Evolutionary conservation across 2,888 invertebrate genomes (phyloP).

Genomic region (Cetonia aurata): DNA sequence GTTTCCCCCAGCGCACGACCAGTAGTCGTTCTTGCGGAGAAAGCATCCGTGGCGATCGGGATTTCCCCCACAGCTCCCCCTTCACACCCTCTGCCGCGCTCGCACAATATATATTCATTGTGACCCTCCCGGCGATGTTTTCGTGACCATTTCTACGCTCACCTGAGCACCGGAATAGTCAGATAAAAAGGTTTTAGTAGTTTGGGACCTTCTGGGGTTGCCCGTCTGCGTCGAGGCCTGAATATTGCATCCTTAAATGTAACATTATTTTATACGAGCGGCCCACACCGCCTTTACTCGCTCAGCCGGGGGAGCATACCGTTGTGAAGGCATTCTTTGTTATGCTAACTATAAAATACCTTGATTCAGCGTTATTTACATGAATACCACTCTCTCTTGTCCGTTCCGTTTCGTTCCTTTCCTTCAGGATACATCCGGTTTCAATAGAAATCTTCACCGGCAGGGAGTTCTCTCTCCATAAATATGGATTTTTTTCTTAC

Average conservation of each 20-base stretch:
- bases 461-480: slow-evolving; percentile 30
- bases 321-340: slow-evolving; percentile 46
- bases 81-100: not conserved
- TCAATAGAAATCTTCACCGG: slow-evolving; percentile 29
- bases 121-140: slow-evolving; percentile 59
- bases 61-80: slow-evolving; percentile 39
- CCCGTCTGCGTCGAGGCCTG: slow-evolving; percentile 45
- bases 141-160: slow-evolving; percentile 60
- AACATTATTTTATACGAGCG: slow-evolving; percentile 54
- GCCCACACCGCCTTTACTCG: slow-evolving; percentile 36
- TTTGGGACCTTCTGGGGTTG: slow-evolving; percentile 56
- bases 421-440: slow-evolving; percentile 27
- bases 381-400: slow-evolving; percentile 33
- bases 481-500: slow-evolving; percentile 22
- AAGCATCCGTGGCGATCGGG: slow-evolving; percentile 33
- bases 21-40: slow-evolving; percentile 39
- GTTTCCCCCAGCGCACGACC: not conserved
- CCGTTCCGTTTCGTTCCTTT: slow-evolving; percentile 12
- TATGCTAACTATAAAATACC: slow-evolving; percentile 49
- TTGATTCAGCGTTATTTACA: slow-evolving; percentile 45
- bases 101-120: slow-evolving; percentile 60
- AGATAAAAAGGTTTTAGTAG: slow-evolving; percentile 61
- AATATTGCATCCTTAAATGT: slow-evolving; percentile 53
- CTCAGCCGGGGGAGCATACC: slow-evolving; percentile 11
- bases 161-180: slow-evolving; percentile 60